These are phyloP conservation scores for Herpetotheres cachinnans DNA, from an alignment of 2,113 vertebrate genomes.

Conservation along the genomic window DNA sequence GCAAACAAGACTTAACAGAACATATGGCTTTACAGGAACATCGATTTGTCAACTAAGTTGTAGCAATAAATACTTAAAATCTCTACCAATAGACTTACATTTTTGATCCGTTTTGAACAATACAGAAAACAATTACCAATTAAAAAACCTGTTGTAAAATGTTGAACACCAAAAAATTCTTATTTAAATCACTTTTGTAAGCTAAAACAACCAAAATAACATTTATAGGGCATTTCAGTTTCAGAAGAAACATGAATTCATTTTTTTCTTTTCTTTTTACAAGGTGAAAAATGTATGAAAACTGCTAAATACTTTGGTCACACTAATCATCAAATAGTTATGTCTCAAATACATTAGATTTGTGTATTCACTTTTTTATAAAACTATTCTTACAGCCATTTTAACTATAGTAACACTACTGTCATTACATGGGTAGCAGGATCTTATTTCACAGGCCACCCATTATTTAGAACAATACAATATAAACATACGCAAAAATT, in stretches of 20 bases:
- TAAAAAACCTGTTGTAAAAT: conserved; percentile 86
- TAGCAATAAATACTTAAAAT: conserved; percentile 93
- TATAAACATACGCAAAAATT: conserved; percentile 95
- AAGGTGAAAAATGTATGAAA: conserved; percentile 82
- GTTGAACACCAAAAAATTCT: conserved; percentile 79
- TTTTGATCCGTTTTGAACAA: conserved; percentile 83
- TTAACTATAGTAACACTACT: conserved; percentile 93
- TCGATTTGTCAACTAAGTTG: conserved; percentile 78
- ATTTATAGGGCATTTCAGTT: conserved; percentile 70
- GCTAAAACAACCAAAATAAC: conserved; percentile 80
- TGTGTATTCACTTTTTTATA: conserved; percentile 96
- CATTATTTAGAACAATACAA: conserved; percentile 91
- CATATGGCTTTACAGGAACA: conserved; percentile 83
- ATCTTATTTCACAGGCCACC: conserved; percentile 88
- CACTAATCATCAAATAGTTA: conserved; percentile 83
- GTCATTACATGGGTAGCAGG: conserved; percentile 89
- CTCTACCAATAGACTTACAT: conserved; percentile 83
- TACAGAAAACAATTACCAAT: conserved; percentile 91
- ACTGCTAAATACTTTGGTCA: conserved; percentile 87
- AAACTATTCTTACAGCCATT: conserved; percentile 99
- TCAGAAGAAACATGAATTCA: conserved; percentile 77
- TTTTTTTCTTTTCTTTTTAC: conserved; percentile 61
- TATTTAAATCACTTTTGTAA: conserved; percentile 79
- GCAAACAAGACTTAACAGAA: conserved; percentile 78
- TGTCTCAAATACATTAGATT: conserved; percentile 86